phyloP scores from a whole-genome alignment of 2,113 vertebrate genomes.

The Pelecanus crispus region DNA sequence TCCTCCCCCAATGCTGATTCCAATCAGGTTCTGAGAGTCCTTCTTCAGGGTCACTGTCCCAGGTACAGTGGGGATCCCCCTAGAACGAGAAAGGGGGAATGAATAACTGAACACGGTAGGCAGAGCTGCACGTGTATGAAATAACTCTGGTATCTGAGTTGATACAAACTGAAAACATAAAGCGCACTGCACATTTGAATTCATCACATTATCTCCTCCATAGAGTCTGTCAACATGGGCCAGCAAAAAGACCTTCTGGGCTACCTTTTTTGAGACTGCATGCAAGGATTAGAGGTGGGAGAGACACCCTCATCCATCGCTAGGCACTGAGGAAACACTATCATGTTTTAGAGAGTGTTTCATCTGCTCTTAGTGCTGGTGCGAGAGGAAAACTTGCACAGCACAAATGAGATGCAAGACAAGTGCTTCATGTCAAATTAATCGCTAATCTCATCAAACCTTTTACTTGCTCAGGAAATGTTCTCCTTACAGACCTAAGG shows the following conservation, averaged over 20 bases:
- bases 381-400: not conserved
- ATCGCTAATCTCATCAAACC: not conserved
- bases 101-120: not conserved
- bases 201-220: not conserved
- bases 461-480: not conserved
- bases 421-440: not conserved
- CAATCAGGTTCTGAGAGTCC: constrained; percentile 93
- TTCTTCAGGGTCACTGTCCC: constrained; percentile 93
- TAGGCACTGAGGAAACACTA: not conserved
- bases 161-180: not conserved
- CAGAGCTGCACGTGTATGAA: not conserved
- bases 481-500: not conserved
- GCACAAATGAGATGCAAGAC: not conserved
- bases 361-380: not conserved
- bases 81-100: constrained; percentile 36
- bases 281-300: not conserved
- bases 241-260: not conserved
- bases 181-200: not conserved
- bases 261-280: not conserved
- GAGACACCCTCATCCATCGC: not conserved
- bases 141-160: not conserved
- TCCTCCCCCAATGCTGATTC: constrained; percentile 97
- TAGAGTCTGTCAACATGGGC: accelerated
- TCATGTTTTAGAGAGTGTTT: not conserved
- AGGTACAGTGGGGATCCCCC: constrained; percentile 95